Evolutionary conservation across 2,797 vertebrate species (phyloP), one percentile per base, ranked within the genome.

Genomic region (Halcyon badia): DNA sequence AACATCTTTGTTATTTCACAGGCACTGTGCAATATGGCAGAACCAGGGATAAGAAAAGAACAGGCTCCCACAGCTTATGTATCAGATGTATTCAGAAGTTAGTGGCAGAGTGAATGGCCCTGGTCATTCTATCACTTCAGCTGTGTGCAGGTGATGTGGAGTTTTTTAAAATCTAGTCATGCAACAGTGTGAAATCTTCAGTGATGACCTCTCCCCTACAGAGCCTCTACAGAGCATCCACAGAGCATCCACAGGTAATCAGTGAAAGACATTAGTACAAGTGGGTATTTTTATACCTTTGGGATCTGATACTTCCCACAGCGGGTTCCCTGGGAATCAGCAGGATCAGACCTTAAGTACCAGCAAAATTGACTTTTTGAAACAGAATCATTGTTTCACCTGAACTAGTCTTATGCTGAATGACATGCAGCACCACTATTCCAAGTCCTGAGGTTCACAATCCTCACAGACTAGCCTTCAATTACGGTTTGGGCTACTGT

Each of bases 261-360:
- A 75, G 85, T 86, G 78, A 90, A 58, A 94, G 33, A 46, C 0
- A 0, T 69, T 81, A 94, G 49, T 78, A 2, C 12, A 89, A 51
- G 41, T 60, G 72, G 39, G 10, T 77, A 73, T 76, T 90, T 91
- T 87, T 95, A 95, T 95, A 97, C 95, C 95, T 97, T 94, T 89
- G 91, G 37, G 70, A 90, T 91, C 90, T 93, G 73, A 69, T 90
- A 94, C 93, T 87, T 94, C 83, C 85, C 91, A 95, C 54, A 93
- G 77, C 81, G 19, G 9, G 11, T 41, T 88, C 33, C 71, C 77
- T 87, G 91, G 79, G 35, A 86, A 73, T 82, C 90, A 93, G 70
- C 58, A 88, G 73, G 77, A 93, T 76, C 73, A 94, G 66, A 93
- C 70, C 73, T 83, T 96, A 91, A 88, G 88, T 60, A 79, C 28